Conservation (phyloP, 2,888 invertebrate genomes). For the Epistrophe grossulariae region DNA sequence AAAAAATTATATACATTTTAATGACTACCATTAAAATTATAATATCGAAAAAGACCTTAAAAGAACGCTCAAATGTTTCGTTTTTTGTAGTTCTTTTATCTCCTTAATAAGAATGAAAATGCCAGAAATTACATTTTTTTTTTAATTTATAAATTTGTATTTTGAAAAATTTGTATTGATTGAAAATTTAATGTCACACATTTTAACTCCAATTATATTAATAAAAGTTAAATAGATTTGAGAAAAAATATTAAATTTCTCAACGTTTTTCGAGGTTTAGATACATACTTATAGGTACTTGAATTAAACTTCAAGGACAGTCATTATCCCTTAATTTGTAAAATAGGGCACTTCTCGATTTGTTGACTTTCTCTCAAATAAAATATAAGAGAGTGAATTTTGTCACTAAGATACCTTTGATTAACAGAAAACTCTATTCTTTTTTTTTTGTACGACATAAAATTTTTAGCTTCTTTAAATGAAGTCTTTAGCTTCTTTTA, state of each 20-base stretch:
- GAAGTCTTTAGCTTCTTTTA: neutral
- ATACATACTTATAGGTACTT: neutral
- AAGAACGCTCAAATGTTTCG: too few relatives aligned
- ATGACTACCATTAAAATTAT: too few relatives aligned
- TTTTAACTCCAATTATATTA: neutral
- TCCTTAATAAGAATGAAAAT: too few relatives aligned
- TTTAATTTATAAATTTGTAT: too few relatives aligned
- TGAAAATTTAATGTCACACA: too few relatives aligned
- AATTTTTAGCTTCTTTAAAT: neutral
- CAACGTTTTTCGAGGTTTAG: too few relatives aligned
- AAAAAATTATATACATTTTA: too few relatives aligned
- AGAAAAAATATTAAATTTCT: neutral
- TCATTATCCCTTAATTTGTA: neutral
- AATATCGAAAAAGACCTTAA: too few relatives aligned
- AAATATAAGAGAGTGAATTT: neutral
- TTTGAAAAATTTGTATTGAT: too few relatives aligned
- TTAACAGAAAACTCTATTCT: neutral
- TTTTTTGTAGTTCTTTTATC: too few relatives aligned
- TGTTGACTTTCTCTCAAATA: neutral
- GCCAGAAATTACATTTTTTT: too few relatives aligned
- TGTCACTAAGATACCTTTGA: neutral
- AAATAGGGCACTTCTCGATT: neutral
- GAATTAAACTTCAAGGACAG: neutral
- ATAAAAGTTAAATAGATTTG: neutral
- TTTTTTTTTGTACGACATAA: neutral